A percentile compares a stretch with the other conserved stretches of the same genome.
Conservation (phyloP, 2,888 invertebrate species). For the Mesopsocus fuscifrons region DNA sequence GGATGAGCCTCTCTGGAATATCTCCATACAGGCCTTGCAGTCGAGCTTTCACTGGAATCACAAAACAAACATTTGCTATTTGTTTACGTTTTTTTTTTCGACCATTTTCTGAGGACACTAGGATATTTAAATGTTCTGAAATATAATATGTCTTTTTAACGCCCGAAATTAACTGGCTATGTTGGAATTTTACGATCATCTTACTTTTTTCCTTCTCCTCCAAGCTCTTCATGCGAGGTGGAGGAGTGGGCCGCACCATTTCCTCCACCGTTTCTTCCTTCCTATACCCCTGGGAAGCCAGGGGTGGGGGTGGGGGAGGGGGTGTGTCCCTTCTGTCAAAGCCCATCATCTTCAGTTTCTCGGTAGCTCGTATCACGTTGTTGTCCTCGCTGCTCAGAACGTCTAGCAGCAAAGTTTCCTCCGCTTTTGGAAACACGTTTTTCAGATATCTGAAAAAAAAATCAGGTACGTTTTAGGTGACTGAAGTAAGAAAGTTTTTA, state of each 20-base stretch:
- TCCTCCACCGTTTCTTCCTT: slow-evolving; percentile 21
- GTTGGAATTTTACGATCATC: no score
- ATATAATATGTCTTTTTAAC: no score
- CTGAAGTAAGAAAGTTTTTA: not conserved
- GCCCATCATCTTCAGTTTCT: slow-evolving; percentile 59
- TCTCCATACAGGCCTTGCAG: slow-evolving; percentile 53
- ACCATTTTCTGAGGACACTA: no score
- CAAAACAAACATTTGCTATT: no score
- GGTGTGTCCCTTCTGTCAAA: slow-evolving; percentile 58
- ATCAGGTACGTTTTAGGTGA: slow-evolving; percentile 11
- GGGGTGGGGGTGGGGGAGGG: slow-evolving; percentile 28
- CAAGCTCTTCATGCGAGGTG: slow-evolving; percentile 42
- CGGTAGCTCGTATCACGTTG: slow-evolving; percentile 76
- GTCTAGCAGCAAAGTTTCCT: slow-evolving; percentile 71
- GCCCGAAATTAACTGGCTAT: no score
- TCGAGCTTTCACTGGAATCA: slow-evolving; percentile 41
- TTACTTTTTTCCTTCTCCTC: slow-evolving; percentile 52
- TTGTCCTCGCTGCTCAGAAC: slow-evolving; percentile 70
- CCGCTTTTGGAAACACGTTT: slow-evolving; percentile 76
- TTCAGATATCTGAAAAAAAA: slow-evolving; percentile 58
- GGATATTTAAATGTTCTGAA: no score
- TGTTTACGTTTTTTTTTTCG: no score
- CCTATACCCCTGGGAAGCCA: slow-evolving; percentile 10
- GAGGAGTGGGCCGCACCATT: slow-evolving; percentile 29
- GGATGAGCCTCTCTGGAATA: slow-evolving; percentile 60